phyloP scores from a whole-genome alignment of 2,797 vertebrate genomes.

The Avahi laniger region DNA sequence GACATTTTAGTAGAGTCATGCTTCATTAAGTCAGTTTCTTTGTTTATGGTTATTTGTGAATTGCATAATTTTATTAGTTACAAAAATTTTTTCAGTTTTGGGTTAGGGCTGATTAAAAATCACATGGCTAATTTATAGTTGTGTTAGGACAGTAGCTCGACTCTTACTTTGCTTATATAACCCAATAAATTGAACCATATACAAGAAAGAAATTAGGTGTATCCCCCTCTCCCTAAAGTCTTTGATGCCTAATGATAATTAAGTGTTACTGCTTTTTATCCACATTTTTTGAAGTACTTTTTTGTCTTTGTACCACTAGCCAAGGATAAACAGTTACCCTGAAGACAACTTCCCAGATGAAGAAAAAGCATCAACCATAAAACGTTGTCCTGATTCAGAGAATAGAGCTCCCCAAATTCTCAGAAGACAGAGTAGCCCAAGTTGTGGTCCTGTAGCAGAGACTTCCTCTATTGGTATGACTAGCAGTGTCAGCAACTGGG shows the following conservation, averaged over 20 bases:
- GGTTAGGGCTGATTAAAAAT: conserved; percentile 23
- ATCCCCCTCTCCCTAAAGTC: not conserved
- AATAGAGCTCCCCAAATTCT: conserved; percentile 85
- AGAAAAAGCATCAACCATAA: conserved; percentile 91
- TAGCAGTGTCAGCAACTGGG: conserved; percentile 91
- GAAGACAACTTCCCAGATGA: conserved; percentile 92
- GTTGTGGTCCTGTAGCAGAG: conserved; percentile 82
- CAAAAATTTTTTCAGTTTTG: conserved; percentile 20
- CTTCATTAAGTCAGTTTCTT: conserved; percentile 41
- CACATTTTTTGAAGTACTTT: conserved; percentile 38
- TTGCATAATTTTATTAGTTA: conserved; percentile 25
- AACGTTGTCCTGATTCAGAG: conserved; percentile 90
- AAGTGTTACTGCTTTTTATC: not conserved
- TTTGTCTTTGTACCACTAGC: conserved; percentile 82
- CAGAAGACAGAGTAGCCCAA: conserved; percentile 94
- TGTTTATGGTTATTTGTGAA: conserved; percentile 12
- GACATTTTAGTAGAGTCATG: not conserved
- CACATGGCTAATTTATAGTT: not conserved
- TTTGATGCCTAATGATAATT: not conserved
- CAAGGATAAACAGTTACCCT: conserved; percentile 89
- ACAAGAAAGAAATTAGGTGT: not conserved
- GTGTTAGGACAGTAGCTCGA: conserved; percentile 1
- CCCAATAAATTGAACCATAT: not conserved
- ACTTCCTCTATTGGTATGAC: conserved; percentile 87
- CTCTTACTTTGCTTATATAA: conserved; percentile 35